phyloP scores from a whole-genome alignment of 2,113 vertebrate genomes.

The Mormyrus lacerda region DNA sequence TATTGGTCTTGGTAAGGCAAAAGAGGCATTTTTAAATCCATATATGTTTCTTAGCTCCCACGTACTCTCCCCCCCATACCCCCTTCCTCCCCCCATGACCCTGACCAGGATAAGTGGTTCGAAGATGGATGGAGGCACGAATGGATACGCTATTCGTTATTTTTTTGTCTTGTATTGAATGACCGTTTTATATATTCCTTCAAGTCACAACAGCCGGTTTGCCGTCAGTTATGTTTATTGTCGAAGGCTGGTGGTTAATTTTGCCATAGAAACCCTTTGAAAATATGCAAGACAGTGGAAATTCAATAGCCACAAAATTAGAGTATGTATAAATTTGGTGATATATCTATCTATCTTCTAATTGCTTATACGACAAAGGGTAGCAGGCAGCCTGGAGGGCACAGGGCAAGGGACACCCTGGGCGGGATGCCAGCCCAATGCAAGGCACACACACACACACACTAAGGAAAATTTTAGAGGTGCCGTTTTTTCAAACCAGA shows the following conservation, averaged over 20 bases:
- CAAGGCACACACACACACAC: neutral
- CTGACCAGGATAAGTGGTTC: neutral
- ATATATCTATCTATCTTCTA: neutral
- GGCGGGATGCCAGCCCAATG: neutral
- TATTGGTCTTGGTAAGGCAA: neutral
- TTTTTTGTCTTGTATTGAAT: neutral
- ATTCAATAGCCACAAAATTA: neutral
- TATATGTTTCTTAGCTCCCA: neutral
- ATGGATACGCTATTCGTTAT: neutral
- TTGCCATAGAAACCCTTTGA: neutral
- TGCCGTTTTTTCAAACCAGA: neutral
- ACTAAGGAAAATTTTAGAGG: neutral
- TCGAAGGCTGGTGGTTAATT: neutral
- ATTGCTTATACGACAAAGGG: neutral
- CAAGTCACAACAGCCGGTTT: neutral
- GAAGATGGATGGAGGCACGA: neutral
- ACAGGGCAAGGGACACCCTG: neutral
- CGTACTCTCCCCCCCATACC: too few species aligned
- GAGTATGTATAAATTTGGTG: neutral
- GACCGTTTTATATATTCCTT: neutral
- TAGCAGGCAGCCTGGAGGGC: neutral
- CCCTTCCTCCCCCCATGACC: neutral
- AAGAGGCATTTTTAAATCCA: neutral
- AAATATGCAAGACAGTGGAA: constrained; percentile 1
- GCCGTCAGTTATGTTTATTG: constrained; percentile 4